Evolutionary conservation across 2,888 invertebrate species (phyloP).

Genomic region (Nemapogon koenigi): DNA sequence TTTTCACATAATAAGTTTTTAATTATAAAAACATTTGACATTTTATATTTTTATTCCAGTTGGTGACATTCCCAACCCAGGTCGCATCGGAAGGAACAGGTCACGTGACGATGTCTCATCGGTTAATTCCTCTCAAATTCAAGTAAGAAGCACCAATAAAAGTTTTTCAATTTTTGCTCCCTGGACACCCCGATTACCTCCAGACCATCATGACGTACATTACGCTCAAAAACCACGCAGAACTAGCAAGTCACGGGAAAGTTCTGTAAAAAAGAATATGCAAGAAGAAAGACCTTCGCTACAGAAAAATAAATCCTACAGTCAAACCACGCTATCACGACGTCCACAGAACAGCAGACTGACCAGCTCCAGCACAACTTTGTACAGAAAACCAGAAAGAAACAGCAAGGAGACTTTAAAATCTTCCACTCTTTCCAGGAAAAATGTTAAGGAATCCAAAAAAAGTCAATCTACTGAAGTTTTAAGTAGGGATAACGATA

Average conservation of each 20-base stretch:
- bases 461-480: slow-evolving; percentile 71
- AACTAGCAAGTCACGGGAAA: slow-evolving; percentile 23
- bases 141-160: slow-evolving; percentile 75
- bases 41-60: slow-evolving; percentile 49
- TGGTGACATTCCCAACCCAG: slow-evolving; percentile 84
- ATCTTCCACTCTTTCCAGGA: slow-evolving; percentile 34
- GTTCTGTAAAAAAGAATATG: slow-evolving; percentile 46
- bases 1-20: too few relatives aligned
- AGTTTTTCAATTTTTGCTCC: slow-evolving; percentile 86
- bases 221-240: slow-evolving; percentile 71
- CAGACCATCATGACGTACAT: slow-evolving; percentile 79
- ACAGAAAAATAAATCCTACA: slow-evolving; percentile 55
- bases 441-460: slow-evolving; percentile 39
- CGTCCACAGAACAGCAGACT: slow-evolving; percentile 39
- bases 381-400: slow-evolving; percentile 53
- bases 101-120: slow-evolving; percentile 80
- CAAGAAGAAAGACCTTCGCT: slow-evolving; percentile 35
- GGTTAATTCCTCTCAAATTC: slow-evolving; percentile 66
- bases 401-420: slow-evolving; percentile 33
- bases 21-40: not conserved
- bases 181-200: slow-evolving; percentile 79
- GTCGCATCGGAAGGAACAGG: slow-evolving; percentile 62
- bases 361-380: slow-evolving; percentile 43
- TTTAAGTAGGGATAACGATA: slow-evolving; percentile 55
- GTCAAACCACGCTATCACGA: slow-evolving; percentile 44